phyloP scores from a whole-genome alignment of 2,113 vertebrate species.

The Oryctolagus cuniculus region mOryCun1.1 NC_091436.1:165086001-165086500 shows the following conservation, averaged over 20 bases:
- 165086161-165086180: background rate
- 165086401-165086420: too few species aligned
- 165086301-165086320: background rate
- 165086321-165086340: too few species aligned
- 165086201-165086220: background rate
- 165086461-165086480: too few species aligned
- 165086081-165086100: background rate
- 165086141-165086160: background rate
- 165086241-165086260: conserved; percentile 8
- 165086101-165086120: background rate
- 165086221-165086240: background rate
- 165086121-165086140: background rate
- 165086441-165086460: too few species aligned
- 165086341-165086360: too few species aligned
- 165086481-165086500: too few species aligned
- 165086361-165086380: too few species aligned
- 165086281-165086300: background rate
- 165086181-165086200: background rate
- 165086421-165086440: too few species aligned
- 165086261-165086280: background rate
- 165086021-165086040: background rate
- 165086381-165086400: too few species aligned
- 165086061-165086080: background rate
- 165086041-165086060: background rate
- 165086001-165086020: background rate